Conservation (phyloP, 2,888 invertebrate genomes). For the Liposcelis brunnea region DNA sequence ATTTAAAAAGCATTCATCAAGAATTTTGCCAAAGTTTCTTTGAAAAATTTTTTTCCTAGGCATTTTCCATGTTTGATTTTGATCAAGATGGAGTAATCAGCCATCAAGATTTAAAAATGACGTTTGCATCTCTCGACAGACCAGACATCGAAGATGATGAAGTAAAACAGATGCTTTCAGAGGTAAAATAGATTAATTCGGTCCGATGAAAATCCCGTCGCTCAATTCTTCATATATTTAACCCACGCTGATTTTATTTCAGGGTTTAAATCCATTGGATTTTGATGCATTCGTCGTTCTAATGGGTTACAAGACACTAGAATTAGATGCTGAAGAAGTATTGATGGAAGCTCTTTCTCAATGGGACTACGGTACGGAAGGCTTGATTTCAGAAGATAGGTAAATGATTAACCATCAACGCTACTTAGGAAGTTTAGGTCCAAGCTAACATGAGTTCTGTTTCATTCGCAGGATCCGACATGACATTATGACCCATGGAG, state of each 20-base stretch:
- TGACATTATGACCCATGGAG: conserved; percentile 46
- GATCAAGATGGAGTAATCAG: conserved; percentile 48
- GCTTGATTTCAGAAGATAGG: conserved; percentile 44
- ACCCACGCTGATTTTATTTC: conserved; percentile 8
- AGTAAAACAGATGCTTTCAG: conserved; percentile 41
- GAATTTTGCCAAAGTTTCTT: background rate
- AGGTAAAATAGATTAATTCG: conserved; percentile 26
- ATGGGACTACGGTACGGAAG: conserved; percentile 43
- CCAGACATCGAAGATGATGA: conserved; percentile 35
- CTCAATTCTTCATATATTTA: no score
- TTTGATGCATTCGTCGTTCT: conserved; percentile 44
- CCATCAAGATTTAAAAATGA: conserved; percentile 42
- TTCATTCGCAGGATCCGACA: conserved; percentile 36
- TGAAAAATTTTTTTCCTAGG: conserved; percentile 26
- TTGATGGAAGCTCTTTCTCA: conserved; percentile 41
- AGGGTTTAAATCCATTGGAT: conserved; percentile 37
- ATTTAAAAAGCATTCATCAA: background rate
- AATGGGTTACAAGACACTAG: conserved; percentile 40
- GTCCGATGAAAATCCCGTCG: background rate
- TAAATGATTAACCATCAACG: no score
- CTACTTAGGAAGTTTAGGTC: conserved; percentile 5
- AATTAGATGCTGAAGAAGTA: conserved; percentile 45
- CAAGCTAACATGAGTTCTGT: background rate
- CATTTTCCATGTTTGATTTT: conserved; percentile 44
- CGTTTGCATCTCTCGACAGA: conserved; percentile 41